Percentiles rank a stretch among this genome's conserved stretches.
Evolutionary conservation across 2,797 vertebrate genomes (phyloP).

Genomic region (Lutjanus argentimaculatus): DNA sequence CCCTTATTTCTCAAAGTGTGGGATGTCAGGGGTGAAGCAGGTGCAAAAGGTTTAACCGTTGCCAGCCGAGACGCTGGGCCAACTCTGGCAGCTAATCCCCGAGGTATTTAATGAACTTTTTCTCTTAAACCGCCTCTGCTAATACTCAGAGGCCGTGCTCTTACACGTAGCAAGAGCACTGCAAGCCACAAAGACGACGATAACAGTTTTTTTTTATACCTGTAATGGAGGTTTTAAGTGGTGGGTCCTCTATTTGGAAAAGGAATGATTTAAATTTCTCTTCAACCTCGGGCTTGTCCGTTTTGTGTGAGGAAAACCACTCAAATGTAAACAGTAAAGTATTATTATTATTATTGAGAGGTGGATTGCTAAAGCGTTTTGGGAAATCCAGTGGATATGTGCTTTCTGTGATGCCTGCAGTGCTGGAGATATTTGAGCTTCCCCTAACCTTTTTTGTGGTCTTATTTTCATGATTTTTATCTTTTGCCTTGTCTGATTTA

Average conservation of each 20-base stretch:
- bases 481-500: slow-evolving; percentile 65
- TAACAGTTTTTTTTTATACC: slow-evolving; percentile 55
- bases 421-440: slow-evolving; percentile 49
- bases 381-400: slow-evolving; percentile 52
- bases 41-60: slow-evolving; percentile 84
- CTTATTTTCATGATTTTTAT: slow-evolving; percentile 57
- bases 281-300: slow-evolving; percentile 39
- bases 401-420: slow-evolving; percentile 52
- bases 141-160: slow-evolving; percentile 69
- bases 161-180: slow-evolving; percentile 52
- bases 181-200: slow-evolving; percentile 45
- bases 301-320: slow-evolving; percentile 15
- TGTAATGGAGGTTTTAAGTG: slow-evolving; percentile 65
- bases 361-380: slow-evolving; percentile 47
- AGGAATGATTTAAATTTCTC: slow-evolving; percentile 58
- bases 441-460: slow-evolving; percentile 39
- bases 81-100: slow-evolving; percentile 78
- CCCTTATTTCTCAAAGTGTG: background rate
- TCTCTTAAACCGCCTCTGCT: slow-evolving; percentile 74
- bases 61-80: slow-evolving; percentile 70
- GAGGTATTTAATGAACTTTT: slow-evolving; percentile 85
- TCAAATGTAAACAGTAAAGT: slow-evolving; percentile 26
- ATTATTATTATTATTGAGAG: slow-evolving; percentile 59
- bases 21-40: slow-evolving; percentile 76
- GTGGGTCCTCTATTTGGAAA: slow-evolving; percentile 48